Evolutionary conservation across 2,888 invertebrate genomes (phyloP), one percentile per base, ranked within the genome.

Genomic region (Gonocerus acuteangulatus): DNA sequence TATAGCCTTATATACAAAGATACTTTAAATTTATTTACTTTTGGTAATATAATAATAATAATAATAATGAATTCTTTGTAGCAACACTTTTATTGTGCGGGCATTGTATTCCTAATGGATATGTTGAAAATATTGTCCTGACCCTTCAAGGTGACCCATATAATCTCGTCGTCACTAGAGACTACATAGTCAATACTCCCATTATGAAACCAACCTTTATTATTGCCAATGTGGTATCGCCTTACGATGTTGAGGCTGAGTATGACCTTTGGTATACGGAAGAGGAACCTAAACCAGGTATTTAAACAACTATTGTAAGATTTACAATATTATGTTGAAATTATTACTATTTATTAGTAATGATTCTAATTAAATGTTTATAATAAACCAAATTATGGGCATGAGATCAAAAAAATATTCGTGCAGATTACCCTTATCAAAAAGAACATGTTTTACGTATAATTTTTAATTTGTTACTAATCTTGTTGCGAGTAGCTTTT

Each of bases 251-350:
- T 11, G 60, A 65, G 1, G 66, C 67, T 1, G 67, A 70, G 15
- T 73, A 72, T 44, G 71, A 71, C 19, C 69, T 73, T 61, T 71
- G 69, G 69, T 60, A 69, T 34, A 66, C 71, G 0, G 68, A 71
- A 16, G 68, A 70, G 16, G 66, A 65, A 49, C 72, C 72, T 2
- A 67, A 66, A 13, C 66, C 69, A 21, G 67, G 72, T 72, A 68
- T n/a, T n/a, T n/a, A n/a, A n/a, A n/a, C n/a, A n/a, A n/a, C n/a
- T 54, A 27, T 45, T 27, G 11, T n/a, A 34, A 11, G 36, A 11
- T 34, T 11, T 34, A 11, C 9, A 11, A 11, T 11, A 34, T 34
- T 34, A 11, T 34, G 36, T 11, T 11, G 36, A 34, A 34, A 34
- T 9, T 11, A 34, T 34, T 34, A 11, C 9, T 34, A 34, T 34